These are phyloP conservation scores for Serranus cabrilla DNA, from an alignment of 2,797 vertebrate species.

Conservation along the genomic window DNA sequence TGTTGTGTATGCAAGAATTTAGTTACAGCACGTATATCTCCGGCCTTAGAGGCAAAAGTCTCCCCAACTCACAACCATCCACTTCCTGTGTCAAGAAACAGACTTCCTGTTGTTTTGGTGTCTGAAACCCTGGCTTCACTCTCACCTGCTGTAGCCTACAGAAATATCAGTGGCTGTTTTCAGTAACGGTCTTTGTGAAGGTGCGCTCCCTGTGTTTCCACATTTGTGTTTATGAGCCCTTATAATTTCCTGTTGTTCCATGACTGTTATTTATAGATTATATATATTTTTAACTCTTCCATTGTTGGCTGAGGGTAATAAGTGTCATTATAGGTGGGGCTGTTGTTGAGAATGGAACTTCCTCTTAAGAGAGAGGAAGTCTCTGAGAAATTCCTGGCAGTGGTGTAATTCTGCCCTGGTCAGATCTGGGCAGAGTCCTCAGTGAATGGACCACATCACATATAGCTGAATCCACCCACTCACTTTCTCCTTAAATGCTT, in stretches of 20 bases:
- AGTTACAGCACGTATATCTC: too few species aligned
- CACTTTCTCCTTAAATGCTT: slow-evolving; percentile 32
- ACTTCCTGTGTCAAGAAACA: slow-evolving; percentile 63
- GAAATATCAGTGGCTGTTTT: slow-evolving; percentile 1
- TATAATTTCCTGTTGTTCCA: slow-evolving; percentile 67
- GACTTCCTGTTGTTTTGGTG: slow-evolving; percentile 63
- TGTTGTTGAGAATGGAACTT: slow-evolving; percentile 52
- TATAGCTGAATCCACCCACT: slow-evolving; percentile 40
- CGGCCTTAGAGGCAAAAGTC: slow-evolving; percentile 42
- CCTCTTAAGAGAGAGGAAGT: slow-evolving; percentile 53
- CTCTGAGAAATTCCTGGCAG: slow-evolving; percentile 55
- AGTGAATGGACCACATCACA: slow-evolving; percentile 31
- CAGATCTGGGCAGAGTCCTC: slow-evolving; percentile 39
- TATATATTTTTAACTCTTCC: slow-evolving; percentile 60
- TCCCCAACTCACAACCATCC: slow-evolving; percentile 42
- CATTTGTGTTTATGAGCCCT: slow-evolving; percentile 54
- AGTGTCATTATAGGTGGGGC: slow-evolving; percentile 51
- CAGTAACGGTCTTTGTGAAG: slow-evolving; percentile 11
- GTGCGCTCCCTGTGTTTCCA: slow-evolving; percentile 34
- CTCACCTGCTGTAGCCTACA: neutral
- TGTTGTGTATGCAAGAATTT: too few species aligned
- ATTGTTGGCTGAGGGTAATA: slow-evolving; percentile 61
- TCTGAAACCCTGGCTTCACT: neutral
- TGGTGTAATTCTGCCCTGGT: slow-evolving; percentile 47
- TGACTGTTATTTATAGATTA: slow-evolving; percentile 45